phyloP scores from a whole-genome alignment of 2,113 vertebrate genomes.

The Promerops cafer region DNA sequence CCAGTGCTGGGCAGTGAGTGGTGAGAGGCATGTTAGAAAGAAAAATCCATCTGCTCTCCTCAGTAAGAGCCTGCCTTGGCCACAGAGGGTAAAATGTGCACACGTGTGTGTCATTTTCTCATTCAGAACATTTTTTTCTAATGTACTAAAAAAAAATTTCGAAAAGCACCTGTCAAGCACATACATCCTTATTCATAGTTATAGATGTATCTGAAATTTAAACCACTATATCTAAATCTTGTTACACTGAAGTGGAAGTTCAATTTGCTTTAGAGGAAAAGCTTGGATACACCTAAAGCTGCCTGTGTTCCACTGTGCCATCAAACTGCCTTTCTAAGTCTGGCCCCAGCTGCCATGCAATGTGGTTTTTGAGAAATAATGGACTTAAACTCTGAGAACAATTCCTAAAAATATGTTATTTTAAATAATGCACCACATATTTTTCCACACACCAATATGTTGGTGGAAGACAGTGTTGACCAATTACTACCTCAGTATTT shows the following conservation, averaged over 20 bases:
- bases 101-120: not conserved
- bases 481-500: not conserved
- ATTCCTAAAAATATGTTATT: not conserved
- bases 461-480: not conserved
- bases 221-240: not conserved
- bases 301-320: not conserved
- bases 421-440: not conserved
- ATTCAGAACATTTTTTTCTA: not conserved
- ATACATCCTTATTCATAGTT: not conserved
- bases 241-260: not conserved
- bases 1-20: not conserved
- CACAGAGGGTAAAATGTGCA: not conserved
- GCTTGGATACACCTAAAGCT: not conserved
- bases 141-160: not conserved
- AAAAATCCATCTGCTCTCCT: not conserved
- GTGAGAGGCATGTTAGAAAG: not conserved
- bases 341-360: not conserved
- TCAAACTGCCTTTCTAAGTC: not conserved
- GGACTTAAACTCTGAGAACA: not conserved
- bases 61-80: not conserved
- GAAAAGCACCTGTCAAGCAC: not conserved
- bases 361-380: not conserved
- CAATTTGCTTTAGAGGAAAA: not conserved
- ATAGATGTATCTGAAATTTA: not conserved
- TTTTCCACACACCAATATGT: not conserved